Evolutionary conservation across 64 coral and sea anemone genomes (phyloP), one percentile per base, ranked within the genome.

Genomic region (Actinia equina): DNA sequence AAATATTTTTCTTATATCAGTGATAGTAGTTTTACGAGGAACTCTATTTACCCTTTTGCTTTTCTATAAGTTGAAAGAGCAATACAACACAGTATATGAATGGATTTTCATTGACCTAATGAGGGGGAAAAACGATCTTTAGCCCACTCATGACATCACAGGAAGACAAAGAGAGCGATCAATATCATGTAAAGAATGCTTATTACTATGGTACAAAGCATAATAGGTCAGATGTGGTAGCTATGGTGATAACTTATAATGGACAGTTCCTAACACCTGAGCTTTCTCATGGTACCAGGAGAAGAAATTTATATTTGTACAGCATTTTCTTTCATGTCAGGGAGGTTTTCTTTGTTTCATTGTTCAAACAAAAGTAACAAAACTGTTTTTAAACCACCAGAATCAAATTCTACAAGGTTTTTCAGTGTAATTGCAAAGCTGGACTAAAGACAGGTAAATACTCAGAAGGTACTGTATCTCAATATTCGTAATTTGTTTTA

Each of bases 71-170:
- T 14, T 7, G n/a, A 57, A 57, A n/a, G n/a, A 65, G 62, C 62
- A 20, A 65, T 65, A 23, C n/a, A 37, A 1, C 30, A 23, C n/a
- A 65, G 62, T 65, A 20, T 23, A 10, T 65, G 62, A 5, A n/a
- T 65, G 62, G n/a, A 65, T 65, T 65, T 30, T 74, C 69, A 74
- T 74, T 37, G 69, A 74, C n/a, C 16, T 27, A 37, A 74, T 74
- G 13, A 15, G 11, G 25, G 41, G 2, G 13, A 13, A 30, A 27
- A 27, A 74, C 7, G 20, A 37, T 74, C 12, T 74, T 74, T 5
- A 74, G 22, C 63, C 63, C 63, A 69, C 63, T 69, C n/a, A 74
- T 74, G 69, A 74, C 69, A 74, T 74, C 69, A 74, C 69, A 74
- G 69, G 69, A 74, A 74, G 69, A 74, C 69, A 74, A 74, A 74